Base-by-base conservation (phyloP, 2,113 vertebrate genomes). In the Trogon melanurus region DNA sequence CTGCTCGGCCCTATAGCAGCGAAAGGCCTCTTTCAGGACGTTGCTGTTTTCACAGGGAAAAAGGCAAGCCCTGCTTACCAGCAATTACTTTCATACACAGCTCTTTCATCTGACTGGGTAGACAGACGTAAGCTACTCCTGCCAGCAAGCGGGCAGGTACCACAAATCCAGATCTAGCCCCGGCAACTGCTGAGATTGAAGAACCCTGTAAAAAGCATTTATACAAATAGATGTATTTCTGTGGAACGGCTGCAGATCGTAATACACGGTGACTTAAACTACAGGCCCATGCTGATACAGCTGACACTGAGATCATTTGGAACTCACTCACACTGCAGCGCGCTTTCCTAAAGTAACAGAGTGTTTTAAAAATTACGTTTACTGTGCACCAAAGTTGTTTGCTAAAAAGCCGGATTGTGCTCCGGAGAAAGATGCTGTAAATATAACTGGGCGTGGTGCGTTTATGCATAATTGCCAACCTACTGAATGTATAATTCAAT, bases 21-120 rank as follows among this genome's bases (percentile, higher is more conserved):
- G 60, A 73, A 29, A 73, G 34, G 47, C 30, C n/a, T 50, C 48
- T 51, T 85, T 36, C 44, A 64, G 25, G 30, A 45, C 0, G 0
- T 2, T 34, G 13, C 26, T 48, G 4, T 50, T 96, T 74, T 67
- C 83, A 62, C 30, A 62, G n/a, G 51, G 44, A 29, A 79, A 79
- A 58, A 25, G 19, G 13, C 48, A 80, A 91, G 32, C 27, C 41
- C n/a, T 70, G 3, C 26, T 45, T 70, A 44, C 10, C 12, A 13
- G 12, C 61, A 78, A 0, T 85, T 85, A 11, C 18, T 30, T 85
- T 62, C 20, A 10, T 12, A 17, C 19, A 5, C 16, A 60, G 36
- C 69, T 64, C 8, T 83, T 84, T 32, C 15, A 27, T 89, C 80
- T 89, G 11, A 34, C 36, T 66, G 15, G 25, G 13, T 47, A 25